phyloP scores from a whole-genome alignment of 2,888 invertebrate genomes.

The Teleiodes luculella region DNA sequence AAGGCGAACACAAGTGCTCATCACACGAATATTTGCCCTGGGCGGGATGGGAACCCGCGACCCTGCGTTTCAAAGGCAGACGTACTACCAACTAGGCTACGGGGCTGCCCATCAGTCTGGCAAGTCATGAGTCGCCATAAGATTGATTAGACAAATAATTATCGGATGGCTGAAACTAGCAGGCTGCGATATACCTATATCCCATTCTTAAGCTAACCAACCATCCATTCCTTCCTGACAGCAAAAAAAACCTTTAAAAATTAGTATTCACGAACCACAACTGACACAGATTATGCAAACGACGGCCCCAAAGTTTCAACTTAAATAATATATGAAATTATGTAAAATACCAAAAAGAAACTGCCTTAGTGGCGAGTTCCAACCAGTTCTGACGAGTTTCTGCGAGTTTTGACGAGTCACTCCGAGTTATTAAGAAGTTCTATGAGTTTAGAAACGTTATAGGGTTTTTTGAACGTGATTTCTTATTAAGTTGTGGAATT shows the following conservation, averaged over 20 bases:
- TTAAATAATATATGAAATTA: slow-evolving; percentile 56
- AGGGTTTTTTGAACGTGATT: neutral
- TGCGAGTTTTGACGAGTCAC: slow-evolving; percentile 2
- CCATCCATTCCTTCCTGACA: too few species aligned
- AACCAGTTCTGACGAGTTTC: slow-evolving; percentile 13
- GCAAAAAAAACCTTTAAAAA: slow-evolving; percentile 17
- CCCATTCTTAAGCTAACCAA: too few species aligned
- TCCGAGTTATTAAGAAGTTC: slow-evolving; percentile 1
- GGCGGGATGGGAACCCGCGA: too few species aligned
- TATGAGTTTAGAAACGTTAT: neutral
- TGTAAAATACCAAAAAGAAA: slow-evolving; percentile 42
- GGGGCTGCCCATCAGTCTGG: too few species aligned
- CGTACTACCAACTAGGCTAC: too few species aligned
- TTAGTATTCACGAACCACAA: slow-evolving; percentile 26
- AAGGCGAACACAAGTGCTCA: too few species aligned
- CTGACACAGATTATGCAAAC: slow-evolving; percentile 35
- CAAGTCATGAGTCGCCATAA: too few species aligned
- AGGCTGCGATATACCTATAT: too few species aligned
- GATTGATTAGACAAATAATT: too few species aligned
- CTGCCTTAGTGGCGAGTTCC: slow-evolving; percentile 27
- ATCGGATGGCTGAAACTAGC: too few species aligned
- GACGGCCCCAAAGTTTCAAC: slow-evolving; percentile 31
- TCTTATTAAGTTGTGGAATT: neutral
- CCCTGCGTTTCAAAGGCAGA: too few species aligned
- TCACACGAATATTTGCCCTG: too few species aligned